Percentiles rank a stretch among this genome's conserved stretches.
These are phyloP conservation scores for Actenoides lindsayi DNA, from an alignment of 2,113 vertebrate genomes.

Conservation along the genomic window DNA sequence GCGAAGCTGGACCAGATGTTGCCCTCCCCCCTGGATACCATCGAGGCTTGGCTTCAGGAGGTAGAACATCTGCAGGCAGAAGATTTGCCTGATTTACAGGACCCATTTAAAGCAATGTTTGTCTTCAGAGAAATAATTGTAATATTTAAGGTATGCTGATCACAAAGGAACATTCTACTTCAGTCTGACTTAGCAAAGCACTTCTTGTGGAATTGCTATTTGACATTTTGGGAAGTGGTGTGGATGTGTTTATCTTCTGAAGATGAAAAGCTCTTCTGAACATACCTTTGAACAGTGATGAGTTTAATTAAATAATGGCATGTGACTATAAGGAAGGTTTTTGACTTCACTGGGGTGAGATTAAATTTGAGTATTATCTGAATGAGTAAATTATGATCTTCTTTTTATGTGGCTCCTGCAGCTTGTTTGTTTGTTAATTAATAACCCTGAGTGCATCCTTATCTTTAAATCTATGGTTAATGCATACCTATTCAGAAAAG, in stretches of 20 bases:
- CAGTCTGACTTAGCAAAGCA: conserved; percentile 16
- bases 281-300: conserved; percentile 21
- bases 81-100: conserved; percentile 74
- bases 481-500: conserved; percentile 28
- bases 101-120: conserved; percentile 75
- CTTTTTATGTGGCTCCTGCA: conserved; percentile 50
- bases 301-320: conserved; percentile 6
- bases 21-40: conserved; percentile 78
- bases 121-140: conserved; percentile 79
- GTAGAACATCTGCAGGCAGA: conserved; percentile 78
- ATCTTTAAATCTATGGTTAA: conserved; percentile 33
- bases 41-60: conserved; percentile 86
- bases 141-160: conserved; percentile 82
- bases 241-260: conserved; percentile 25
- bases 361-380: background rate
- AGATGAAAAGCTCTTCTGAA: conserved; percentile 27
- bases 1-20: conserved; percentile 79
- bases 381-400: background rate
- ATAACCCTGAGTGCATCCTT: background rate
- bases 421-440: conserved; percentile 23
- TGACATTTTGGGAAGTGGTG: conserved; percentile 1
- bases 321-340: background rate
- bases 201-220: background rate
- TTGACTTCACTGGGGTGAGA: background rate
- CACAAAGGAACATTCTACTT: background rate